A percentile compares a stretch with the other conserved stretches of the same genome.
phyloP scores from a whole-genome alignment of 2,797 vertebrate species.

The Poeciliopsis presidionis region DNA sequence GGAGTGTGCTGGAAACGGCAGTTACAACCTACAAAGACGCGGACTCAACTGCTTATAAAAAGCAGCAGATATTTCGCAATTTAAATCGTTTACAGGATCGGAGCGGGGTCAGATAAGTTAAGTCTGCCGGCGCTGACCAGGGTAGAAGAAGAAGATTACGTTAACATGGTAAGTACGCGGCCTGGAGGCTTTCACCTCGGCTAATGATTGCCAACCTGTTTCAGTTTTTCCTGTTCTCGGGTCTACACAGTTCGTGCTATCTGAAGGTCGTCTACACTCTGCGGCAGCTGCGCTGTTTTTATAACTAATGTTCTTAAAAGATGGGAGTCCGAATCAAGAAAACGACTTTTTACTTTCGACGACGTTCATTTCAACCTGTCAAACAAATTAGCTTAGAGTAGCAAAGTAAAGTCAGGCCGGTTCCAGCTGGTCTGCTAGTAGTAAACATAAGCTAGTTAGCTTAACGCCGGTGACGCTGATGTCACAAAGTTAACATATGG shows the following conservation, averaged over 20 bases:
- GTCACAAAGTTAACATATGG: conserved; percentile 30
- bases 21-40: background rate
- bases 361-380: background rate
- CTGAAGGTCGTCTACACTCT: background rate
- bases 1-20: background rate
- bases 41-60: background rate
- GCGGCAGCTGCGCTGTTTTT: background rate
- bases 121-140: conserved; percentile 14
- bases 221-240: conserved; percentile 38
- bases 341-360: background rate
- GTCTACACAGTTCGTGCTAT: conserved; percentile 6
- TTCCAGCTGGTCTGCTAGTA: conserved; percentile 42
- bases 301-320: background rate
- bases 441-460: conserved; percentile 57
- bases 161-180: conserved; percentile 80
- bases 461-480: conserved; percentile 22
- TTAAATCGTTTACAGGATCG: conserved; percentile 9
- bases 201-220: conserved; percentile 71
- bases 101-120: background rate
- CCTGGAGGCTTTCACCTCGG: conserved; percentile 49
- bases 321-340: too few species aligned
- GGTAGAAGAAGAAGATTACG: conserved; percentile 36
- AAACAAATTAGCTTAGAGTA: conserved; percentile 6
- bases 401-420: conserved; percentile 34
- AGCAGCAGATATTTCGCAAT: conserved; percentile 13